These are phyloP conservation scores for Cardinalis cardinalis DNA, from an alignment of 2,113 vertebrate genomes.

Conservation along the genomic window DNA sequence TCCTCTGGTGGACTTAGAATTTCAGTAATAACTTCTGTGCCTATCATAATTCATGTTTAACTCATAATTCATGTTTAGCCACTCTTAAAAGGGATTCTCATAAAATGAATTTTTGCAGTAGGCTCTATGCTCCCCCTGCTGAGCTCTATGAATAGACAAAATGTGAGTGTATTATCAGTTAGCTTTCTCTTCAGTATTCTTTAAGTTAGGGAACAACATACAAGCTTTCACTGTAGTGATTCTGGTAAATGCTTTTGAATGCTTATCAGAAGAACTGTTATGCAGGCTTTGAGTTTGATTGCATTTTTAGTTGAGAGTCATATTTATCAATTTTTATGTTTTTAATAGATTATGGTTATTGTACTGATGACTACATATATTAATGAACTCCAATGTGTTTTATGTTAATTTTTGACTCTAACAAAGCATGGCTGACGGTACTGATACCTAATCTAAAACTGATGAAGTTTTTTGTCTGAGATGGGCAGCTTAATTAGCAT, in stretches of 20 bases:
- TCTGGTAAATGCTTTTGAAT: neutral
- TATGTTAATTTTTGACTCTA: neutral
- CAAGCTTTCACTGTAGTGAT: neutral
- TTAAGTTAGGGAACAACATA: neutral
- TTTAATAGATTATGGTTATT: neutral
- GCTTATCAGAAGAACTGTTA: neutral
- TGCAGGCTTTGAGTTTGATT: neutral
- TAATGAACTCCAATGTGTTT: neutral
- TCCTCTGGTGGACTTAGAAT: neutral
- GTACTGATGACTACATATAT: neutral
- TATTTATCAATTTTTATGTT: neutral
- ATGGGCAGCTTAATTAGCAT: neutral
- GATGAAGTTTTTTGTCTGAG: neutral
- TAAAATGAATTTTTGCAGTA: neutral
- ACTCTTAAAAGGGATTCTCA: neutral
- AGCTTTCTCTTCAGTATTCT: neutral
- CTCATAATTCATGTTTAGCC: neutral
- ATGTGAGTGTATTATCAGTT: neutral
- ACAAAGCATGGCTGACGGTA: neutral
- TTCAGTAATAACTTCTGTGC: neutral
- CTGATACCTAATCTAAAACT: neutral
- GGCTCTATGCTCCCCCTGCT: slow-evolving; percentile 32
- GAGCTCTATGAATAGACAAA: neutral
- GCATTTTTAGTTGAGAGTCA: neutral
- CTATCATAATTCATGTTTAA: neutral